phyloP scores from a whole-genome alignment of 2,888 invertebrate genomes.

The Lasioglossum marginatum region DNA sequence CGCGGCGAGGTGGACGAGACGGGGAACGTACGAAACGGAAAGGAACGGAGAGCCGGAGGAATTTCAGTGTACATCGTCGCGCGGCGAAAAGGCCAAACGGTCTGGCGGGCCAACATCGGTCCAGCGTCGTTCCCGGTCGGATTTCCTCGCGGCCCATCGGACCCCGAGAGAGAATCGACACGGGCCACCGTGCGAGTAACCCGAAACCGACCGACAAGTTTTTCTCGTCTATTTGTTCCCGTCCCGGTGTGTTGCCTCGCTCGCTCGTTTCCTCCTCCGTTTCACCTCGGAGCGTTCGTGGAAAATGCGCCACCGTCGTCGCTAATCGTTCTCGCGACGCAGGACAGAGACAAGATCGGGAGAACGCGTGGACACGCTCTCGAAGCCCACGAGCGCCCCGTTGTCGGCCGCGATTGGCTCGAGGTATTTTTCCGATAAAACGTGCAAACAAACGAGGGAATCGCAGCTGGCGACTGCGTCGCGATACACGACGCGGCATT shows the following conservation, averaged over 20 bases:
- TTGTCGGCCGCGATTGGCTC: not conserved
- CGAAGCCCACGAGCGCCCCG: not conserved
- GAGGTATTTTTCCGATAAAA: slow-evolving; percentile 28
- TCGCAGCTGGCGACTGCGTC: slow-evolving; percentile 46
- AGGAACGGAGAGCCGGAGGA: not conserved
- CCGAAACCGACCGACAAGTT: slow-evolving; percentile 66
- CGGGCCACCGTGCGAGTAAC: slow-evolving; percentile 72
- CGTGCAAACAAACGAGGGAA: slow-evolving; percentile 29
- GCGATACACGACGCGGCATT: slow-evolving; percentile 30
- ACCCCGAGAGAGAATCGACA: slow-evolving; percentile 25
- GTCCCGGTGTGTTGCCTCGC: not conserved
- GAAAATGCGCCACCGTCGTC: slow-evolving; percentile 1
- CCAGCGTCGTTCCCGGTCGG: slow-evolving; percentile 19
- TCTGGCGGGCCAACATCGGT: not conserved
- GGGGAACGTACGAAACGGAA: not conserved
- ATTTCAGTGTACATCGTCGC: slow-evolving; percentile 14
- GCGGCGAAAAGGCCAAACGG: not conserved
- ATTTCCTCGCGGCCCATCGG: slow-evolving; percentile 22
- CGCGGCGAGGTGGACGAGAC: not conserved
- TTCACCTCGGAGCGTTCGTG: not conserved
- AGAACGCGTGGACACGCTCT: not conserved
- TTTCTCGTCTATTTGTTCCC: slow-evolving; percentile 57
- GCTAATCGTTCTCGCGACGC: not conserved
- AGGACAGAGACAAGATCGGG: not conserved
- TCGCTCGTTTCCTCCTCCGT: slow-evolving; percentile 21